Conservation (phyloP, 2,797 vertebrate species). For the Sebastes reedi region DNA sequence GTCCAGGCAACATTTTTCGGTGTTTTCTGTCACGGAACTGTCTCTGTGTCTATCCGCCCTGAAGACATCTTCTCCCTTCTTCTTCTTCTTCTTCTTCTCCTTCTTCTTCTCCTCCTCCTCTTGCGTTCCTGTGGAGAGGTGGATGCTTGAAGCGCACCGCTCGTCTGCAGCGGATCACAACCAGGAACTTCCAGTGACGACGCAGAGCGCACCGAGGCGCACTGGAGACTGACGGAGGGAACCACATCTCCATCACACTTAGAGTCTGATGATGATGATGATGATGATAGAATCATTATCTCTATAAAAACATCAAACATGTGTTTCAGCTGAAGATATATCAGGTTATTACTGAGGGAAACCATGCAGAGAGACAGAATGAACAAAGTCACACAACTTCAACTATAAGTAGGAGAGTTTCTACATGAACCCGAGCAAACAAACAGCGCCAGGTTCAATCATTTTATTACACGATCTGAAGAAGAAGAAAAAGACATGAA, state of each 20-base stretch:
- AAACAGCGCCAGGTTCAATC: neutral
- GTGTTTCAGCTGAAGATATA: neutral
- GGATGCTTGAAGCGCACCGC: conserved; percentile 23
- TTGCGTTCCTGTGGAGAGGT: neutral
- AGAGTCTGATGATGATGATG: neutral
- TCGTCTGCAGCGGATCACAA: conserved; percentile 34
- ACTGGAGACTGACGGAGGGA: neutral
- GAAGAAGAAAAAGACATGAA: neutral
- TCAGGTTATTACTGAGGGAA: neutral
- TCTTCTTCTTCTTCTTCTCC: too few species aligned
- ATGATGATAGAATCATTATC: neutral
- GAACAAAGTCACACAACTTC: neutral
- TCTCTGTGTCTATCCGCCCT: neutral
- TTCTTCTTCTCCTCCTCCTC: neutral
- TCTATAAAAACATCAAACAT: too few species aligned
- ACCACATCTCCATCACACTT: neutral
- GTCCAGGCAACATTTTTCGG: conserved; percentile 10
- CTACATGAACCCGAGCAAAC: neutral
- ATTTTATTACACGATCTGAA: neutral
- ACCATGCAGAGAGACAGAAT: neutral
- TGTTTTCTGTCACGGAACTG: neutral
- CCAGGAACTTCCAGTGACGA: conserved; percentile 47
- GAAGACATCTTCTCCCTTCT: neutral
- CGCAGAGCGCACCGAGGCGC: conserved; percentile 36
- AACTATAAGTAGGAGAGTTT: too few species aligned